These are phyloP conservation scores for Ageneiosus marmoratus DNA, from an alignment of 2,113 vertebrate species.

Conservation along the genomic window DNA sequence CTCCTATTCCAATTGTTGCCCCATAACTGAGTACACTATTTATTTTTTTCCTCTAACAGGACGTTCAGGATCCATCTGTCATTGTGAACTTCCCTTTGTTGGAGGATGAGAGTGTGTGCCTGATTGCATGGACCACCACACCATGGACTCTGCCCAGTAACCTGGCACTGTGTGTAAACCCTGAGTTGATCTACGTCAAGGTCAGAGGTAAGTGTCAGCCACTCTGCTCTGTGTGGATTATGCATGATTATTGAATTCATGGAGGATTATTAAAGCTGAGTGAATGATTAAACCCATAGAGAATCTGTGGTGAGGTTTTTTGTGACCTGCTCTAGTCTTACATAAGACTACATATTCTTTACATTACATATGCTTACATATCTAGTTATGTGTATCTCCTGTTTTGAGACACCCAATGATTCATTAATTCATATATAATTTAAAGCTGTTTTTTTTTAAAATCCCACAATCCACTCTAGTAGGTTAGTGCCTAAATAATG, in stretches of 20 bases:
- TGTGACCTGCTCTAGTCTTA: not conserved
- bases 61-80: conserved; percentile 95
- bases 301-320: not conserved
- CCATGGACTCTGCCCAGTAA: conserved; percentile 98
- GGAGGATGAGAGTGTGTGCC: conserved; percentile 78
- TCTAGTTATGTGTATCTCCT: not conserved
- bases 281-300: not conserved
- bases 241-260: not conserved
- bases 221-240: not conserved
- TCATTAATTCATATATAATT: not conserved
- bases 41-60: conserved; percentile 70
- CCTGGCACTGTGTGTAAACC: conserved; percentile 91
- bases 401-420: not conserved
- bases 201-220: conserved; percentile 79
- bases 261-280: not conserved
- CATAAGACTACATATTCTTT: no score
- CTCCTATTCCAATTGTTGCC: not conserved
- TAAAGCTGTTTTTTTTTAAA: not conserved
- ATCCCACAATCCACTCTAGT: not conserved
- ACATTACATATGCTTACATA: not conserved
- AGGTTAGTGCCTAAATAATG: not conserved
- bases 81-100: conserved; percentile 88
- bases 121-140: conserved; percentile 97
- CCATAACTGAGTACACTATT: not conserved
- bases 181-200: conserved; percentile 85